Evolutionary conservation across 2,797 vertebrate genomes (phyloP).

Genomic region (Xerus rutilus): DNA sequence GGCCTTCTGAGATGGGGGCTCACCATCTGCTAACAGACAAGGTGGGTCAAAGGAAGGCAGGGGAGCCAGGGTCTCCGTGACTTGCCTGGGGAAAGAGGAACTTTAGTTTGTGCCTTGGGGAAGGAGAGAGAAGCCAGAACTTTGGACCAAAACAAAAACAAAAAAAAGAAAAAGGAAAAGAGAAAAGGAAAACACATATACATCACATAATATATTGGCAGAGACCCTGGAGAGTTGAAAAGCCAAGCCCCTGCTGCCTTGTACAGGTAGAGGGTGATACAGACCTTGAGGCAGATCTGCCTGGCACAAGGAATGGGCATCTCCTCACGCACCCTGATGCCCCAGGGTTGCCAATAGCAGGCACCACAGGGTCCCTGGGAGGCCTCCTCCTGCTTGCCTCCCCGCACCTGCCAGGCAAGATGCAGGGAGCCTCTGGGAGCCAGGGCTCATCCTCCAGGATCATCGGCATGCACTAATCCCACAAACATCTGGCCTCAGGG

Average conservation of each 20-base stretch:
- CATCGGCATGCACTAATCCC: slow-evolving; percentile 71
- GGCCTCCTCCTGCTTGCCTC: neutral
- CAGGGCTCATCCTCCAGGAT: neutral
- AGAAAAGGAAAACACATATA: no score
- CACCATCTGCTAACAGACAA: no score
- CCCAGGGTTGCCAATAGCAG: neutral
- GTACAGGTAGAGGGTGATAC: fast-evolving
- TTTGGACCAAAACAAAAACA: no score
- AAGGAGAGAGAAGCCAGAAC: neutral
- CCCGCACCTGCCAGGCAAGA: neutral
- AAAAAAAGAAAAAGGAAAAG: no score
- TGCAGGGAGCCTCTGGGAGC: neutral
- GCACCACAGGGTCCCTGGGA: neutral
- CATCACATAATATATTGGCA: neutral
- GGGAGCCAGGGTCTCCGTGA: neutral
- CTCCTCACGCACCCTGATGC: fast-evolving
- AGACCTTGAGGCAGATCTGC: neutral
- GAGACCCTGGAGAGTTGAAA: neutral
- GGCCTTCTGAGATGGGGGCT: no score
- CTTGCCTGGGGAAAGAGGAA: no score
- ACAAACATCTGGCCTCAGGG: slow-evolving; percentile 65
- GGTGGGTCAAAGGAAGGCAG: neutral
- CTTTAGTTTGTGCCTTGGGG: neutral
- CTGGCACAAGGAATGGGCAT: neutral
- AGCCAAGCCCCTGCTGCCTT: fast-evolving